phyloP scores from a whole-genome alignment of 2,888 invertebrate species.

The Ormyrus nitidulus region DNA sequence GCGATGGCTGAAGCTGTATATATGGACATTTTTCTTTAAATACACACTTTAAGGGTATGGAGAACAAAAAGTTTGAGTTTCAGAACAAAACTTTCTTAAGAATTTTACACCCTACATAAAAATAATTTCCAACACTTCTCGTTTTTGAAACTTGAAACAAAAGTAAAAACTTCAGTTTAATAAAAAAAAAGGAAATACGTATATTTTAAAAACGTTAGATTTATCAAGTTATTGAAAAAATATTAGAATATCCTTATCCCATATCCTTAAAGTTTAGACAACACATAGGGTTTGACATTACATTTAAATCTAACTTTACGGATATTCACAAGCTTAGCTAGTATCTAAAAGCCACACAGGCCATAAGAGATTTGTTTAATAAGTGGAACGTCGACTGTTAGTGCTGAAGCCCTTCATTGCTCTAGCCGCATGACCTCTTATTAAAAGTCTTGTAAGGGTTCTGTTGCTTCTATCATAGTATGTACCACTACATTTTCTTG shows the following conservation, averaged over 20 bases:
- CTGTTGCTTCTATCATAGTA: constrained; percentile 25
- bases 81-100: background rate
- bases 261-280: constrained; percentile 5
- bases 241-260: background rate
- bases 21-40: too few species aligned
- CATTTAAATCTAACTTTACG: background rate
- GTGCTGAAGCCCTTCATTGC: constrained; percentile 40
- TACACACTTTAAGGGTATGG: too few species aligned
- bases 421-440: constrained; percentile 34
- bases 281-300: constrained; percentile 2
- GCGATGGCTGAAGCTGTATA: too few species aligned
- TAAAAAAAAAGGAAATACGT: too few species aligned
- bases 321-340: constrained; percentile 10
- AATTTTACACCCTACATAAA: background rate
- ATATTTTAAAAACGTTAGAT: background rate
- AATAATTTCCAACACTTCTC: background rate
- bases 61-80: too few species aligned
- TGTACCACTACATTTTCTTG: constrained; percentile 7
- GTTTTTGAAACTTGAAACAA: too few species aligned
- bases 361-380: constrained; percentile 1
- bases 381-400: constrained; percentile 8
- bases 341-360: constrained; percentile 11
- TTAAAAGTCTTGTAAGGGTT: constrained; percentile 37
- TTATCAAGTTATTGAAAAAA: background rate
- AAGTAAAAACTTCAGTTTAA: too few species aligned